phyloP scores from a whole-genome alignment of 2,888 invertebrate genomes.

The Luperina testacea region DNA sequence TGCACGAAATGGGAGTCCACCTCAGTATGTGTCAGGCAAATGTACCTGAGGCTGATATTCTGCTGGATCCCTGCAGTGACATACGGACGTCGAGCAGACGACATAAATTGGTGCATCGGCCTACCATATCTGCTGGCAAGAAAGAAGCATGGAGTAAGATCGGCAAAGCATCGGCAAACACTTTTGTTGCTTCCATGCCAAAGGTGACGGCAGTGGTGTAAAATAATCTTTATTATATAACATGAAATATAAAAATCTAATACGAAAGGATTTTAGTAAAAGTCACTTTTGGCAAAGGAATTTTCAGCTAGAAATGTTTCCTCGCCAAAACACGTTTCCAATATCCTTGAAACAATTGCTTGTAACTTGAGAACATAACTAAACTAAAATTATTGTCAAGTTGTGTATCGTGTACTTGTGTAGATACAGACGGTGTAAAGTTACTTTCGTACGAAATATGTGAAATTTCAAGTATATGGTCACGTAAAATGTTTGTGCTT shows the following conservation, averaged over 20 bases:
- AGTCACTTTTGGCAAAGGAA: slow-evolving; percentile 6
- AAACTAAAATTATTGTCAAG: slow-evolving; percentile 29
- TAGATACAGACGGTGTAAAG: slow-evolving; percentile 22
- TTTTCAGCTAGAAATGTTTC: slow-evolving; percentile 4
- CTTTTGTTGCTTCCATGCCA: not conserved
- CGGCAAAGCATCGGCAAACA: not conserved
- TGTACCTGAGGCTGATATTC: not conserved
- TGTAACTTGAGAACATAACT: slow-evolving; percentile 29
- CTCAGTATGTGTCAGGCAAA: not conserved
- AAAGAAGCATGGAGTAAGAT: not conserved
- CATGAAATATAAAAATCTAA: not conserved
- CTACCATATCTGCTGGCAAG: not conserved
- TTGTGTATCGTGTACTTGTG: slow-evolving; percentile 14
- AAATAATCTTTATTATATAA: not conserved
- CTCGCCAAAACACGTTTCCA: slow-evolving; percentile 46
- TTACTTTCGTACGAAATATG: slow-evolving; percentile 21
- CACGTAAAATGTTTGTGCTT: slow-evolving; percentile 37
- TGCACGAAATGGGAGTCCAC: not conserved
- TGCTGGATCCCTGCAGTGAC: not conserved
- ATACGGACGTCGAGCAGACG: not conserved
- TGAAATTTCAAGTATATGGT: slow-evolving; percentile 34
- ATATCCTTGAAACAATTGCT: slow-evolving; percentile 46
- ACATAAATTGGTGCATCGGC: not conserved
- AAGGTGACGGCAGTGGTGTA: not conserved
- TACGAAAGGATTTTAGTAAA: not conserved